Conservation (phyloP, 2,888 invertebrate genomes). For the Drosophila hamatofila region DNA sequence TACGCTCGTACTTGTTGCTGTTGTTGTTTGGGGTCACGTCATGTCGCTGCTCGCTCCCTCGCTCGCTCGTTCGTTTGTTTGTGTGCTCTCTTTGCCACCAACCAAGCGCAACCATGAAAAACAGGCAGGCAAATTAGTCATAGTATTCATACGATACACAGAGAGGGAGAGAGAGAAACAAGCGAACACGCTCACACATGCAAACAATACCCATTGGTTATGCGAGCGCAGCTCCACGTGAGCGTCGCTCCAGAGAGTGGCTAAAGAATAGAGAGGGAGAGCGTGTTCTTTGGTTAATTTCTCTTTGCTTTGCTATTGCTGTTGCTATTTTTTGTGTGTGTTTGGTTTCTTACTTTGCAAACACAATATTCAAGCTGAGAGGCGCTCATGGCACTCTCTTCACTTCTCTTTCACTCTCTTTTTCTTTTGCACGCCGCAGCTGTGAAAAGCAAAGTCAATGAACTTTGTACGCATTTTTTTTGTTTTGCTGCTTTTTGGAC, state of each 20-base stretch:
- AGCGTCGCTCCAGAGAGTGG: conserved; percentile 20
- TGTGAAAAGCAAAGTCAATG: conserved; percentile 80
- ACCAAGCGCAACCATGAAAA: conserved; percentile 59
- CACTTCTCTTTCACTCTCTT: conserved; percentile 14
- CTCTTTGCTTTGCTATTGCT: conserved; percentile 4
- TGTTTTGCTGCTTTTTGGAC: conserved; percentile 50
- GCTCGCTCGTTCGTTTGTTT: conserved; percentile 17
- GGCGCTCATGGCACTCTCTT: conserved; percentile 10
- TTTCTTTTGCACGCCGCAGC: conserved; percentile 27
- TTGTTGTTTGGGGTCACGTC: conserved; percentile 79
- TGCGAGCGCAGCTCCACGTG: conserved; percentile 47
- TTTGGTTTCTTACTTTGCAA: conserved; percentile 48
- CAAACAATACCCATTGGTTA: conserved; percentile 25
- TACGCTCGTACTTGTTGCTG: conserved; percentile 77
- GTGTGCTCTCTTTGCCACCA: conserved; percentile 31
- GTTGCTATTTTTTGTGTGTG: conserved; percentile 19
- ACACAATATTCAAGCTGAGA: conserved; percentile 42
- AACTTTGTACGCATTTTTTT: conserved; percentile 82
- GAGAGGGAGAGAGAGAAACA: too few relatives aligned
- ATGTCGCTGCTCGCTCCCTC: conserved; percentile 35
- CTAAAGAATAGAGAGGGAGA: neutral
- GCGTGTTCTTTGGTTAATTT: conserved; percentile 1
- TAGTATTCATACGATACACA: conserved; percentile 29
- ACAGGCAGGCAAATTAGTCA: conserved; percentile 64
- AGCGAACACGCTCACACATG: conserved; percentile 16